Evolutionary conservation across 2,888 invertebrate species (phyloP), one percentile per base, ranked within the genome.

Genomic region (Cryptus armator): DNA sequence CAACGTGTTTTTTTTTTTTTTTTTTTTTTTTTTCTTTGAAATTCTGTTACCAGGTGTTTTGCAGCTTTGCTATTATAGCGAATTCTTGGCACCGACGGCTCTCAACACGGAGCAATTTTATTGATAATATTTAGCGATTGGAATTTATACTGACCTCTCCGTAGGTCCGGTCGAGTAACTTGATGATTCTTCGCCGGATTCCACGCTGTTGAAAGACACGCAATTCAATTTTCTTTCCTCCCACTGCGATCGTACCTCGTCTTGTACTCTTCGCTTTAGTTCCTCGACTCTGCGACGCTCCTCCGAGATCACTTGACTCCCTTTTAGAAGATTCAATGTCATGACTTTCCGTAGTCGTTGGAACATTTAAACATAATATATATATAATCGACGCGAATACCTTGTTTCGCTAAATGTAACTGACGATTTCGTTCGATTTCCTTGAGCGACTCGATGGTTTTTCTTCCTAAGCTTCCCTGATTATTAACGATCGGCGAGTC

Each of bases 161-260:
- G 95, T 95, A 5, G 94, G 95, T 88, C 95, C 95, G 84, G 95
- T 95, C 84, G 95, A 95, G 74, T 95, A 95, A 79, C 95, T 94
- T 86, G 95, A 95, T 6, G 95, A 95, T 84, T 96, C 95, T 87
- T 96, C 96, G 64, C 93, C 93, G 46, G 95, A 95, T 89, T 95
- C 96, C 12, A 95, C 93, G 67, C 95, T 95, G 90, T 95, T 95
- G 86, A 96, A 95, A 81, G 96, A 96, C 84, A 95, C 95, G 90
- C 96, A 96, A 93, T 96, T 95, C 90, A 95, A 94, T 90, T 95
- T 95, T 86, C 95, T 94, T 82, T 95, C 95, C 86, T 98, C 97
- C 97, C 98, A 99, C 88, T 98, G 96, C 24, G 97, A 97, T 87
- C 97, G 96, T 3, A 98, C 98, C 94, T 98, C 98, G 92, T 98